Percentiles rank a stretch among this genome's conserved stretches.
These are phyloP conservation scores for Agonopterix alstromeriana DNA, from an alignment of 2,888 invertebrate genomes.

Conservation along the genomic window DNA sequence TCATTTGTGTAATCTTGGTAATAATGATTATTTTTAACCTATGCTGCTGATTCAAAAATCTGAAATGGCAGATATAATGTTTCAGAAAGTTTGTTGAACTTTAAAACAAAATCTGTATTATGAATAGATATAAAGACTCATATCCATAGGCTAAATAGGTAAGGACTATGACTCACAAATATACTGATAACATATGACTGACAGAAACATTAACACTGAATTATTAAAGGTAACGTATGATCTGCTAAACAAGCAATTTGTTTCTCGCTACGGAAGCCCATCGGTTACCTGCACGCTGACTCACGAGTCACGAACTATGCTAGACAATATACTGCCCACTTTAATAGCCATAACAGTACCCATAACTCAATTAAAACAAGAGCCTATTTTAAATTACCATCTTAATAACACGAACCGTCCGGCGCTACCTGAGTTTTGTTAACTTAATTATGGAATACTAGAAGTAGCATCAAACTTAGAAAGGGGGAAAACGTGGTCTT, in stretches of 20 bases:
- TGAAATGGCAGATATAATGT: too few relatives aligned
- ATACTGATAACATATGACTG: not conserved
- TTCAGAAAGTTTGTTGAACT: too few relatives aligned
- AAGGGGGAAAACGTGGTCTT: too few relatives aligned
- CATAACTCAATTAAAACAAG: conserved; percentile 72
- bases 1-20: too few relatives aligned
- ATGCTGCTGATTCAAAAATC: too few relatives aligned
- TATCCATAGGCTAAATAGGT: too few relatives aligned
- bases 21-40: too few relatives aligned
- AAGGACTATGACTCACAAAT: too few relatives aligned
- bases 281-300: not conserved
- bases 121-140: too few relatives aligned
- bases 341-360: conserved; percentile 47
- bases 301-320: not conserved
- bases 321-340: conserved; percentile 22
- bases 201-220: conserved; percentile 2
- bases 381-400: conserved; percentile 53
- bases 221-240: not conserved
- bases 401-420: conserved; percentile 53
- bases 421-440: conserved; percentile 41
- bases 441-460: conserved; percentile 7
- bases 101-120: too few relatives aligned
- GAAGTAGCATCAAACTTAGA: not conserved
- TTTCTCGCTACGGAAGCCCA: conserved; percentile 3
- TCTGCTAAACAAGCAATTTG: conserved; percentile 4